These are phyloP conservation scores for Coccyzus lansbergi DNA, from an alignment of 2,797 vertebrate species.

Conservation along the genomic window DNA sequence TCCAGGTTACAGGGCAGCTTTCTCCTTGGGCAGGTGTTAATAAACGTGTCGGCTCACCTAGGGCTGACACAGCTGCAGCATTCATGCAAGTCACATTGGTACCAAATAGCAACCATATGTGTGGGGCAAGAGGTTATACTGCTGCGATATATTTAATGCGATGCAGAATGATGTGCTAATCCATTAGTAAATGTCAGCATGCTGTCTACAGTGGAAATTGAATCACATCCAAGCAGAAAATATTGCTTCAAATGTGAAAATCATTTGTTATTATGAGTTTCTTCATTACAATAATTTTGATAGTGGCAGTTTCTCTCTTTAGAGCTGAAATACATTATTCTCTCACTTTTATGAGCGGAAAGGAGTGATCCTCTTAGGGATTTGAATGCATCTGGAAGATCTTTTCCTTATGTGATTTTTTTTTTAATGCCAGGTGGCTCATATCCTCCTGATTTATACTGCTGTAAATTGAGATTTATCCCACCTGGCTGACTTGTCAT, in stretches of 20 bases:
- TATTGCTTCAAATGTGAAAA: not conserved
- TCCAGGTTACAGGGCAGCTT: not conserved
- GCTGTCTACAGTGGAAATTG: not conserved
- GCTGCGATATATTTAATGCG: not conserved
- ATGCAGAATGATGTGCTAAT: conserved; percentile 31
- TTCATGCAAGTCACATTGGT: not conserved
- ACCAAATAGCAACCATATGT: not conserved
- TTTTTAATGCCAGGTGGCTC: not conserved
- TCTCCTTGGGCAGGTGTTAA: not conserved
- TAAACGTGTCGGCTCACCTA: not conserved
- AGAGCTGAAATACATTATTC: not conserved
- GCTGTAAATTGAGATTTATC: not conserved
- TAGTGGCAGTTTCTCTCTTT: not conserved
- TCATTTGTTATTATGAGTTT: not conserved
- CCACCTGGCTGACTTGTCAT: not conserved
- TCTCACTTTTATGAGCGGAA: not conserved
- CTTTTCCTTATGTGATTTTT: not conserved
- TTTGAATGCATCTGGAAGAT: not conserved
- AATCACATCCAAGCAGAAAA: not conserved
- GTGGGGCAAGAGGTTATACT: not conserved
- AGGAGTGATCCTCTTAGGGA: not conserved
- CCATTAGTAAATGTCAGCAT: conserved; percentile 3
- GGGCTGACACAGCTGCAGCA: not conserved
- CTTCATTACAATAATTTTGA: not conserved
- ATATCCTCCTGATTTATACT: not conserved